Evolutionary conservation across 2,888 invertebrate genomes (phyloP).

Genomic region (Pollenia labialis): DNA sequence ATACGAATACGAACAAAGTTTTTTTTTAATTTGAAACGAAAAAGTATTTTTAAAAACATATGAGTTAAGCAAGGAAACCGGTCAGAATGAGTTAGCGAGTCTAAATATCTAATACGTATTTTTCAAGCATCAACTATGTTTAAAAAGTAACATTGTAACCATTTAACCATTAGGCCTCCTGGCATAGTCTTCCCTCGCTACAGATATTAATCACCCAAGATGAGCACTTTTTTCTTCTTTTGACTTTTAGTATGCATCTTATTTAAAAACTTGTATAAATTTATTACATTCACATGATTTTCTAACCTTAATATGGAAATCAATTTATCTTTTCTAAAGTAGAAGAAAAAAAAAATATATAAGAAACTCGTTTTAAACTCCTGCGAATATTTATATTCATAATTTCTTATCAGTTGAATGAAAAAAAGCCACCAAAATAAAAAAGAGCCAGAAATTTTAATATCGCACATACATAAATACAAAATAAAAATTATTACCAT

Average conservation of each 20-base stretch:
- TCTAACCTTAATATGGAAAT: conserved; percentile 41
- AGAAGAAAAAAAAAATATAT: conserved; percentile 29
- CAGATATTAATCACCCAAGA: too few species aligned
- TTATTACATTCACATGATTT: conserved; percentile 22
- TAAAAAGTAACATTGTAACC: too few species aligned
- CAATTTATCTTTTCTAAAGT: conserved; percentile 47
- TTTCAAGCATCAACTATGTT: too few species aligned
- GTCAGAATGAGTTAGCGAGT: too few species aligned
- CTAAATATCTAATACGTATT: too few species aligned
- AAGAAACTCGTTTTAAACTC: conserved; percentile 76
- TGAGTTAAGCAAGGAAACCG: too few species aligned
- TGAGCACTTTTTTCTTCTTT: neutral
- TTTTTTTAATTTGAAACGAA: too few species aligned
- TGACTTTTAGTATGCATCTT: neutral
- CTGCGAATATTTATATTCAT: conserved; percentile 80
- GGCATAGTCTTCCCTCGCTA: too few species aligned
- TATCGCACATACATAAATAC: conserved; percentile 29
- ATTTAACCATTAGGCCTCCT: too few species aligned
- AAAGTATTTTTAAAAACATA: too few species aligned
- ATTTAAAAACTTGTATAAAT: neutral
- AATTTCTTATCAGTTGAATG: conserved; percentile 79
- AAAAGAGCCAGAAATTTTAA: conserved; percentile 47
- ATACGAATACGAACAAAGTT: too few species aligned
- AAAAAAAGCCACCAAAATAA: conserved; percentile 29
- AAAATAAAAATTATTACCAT: conserved; percentile 13